Conservation (phyloP, 2,797 vertebrate species). For the Triplophysa yarkandensis region DNA sequence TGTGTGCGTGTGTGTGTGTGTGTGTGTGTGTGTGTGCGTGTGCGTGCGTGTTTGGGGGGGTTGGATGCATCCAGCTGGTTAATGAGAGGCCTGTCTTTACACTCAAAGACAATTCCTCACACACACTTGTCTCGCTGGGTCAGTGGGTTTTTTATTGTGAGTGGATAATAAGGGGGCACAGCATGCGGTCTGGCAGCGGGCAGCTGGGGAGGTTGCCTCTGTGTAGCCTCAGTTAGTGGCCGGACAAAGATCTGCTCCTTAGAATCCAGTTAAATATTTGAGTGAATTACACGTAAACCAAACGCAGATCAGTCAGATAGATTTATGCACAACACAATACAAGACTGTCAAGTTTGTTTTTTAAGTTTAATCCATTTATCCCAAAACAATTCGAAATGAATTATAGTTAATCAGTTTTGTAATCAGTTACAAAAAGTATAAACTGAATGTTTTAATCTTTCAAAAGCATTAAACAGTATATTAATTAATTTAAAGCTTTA, state of each 20-base stretch:
- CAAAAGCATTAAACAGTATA: too few species aligned
- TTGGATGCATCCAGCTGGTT: slow-evolving; percentile 46
- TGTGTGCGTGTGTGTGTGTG: not conserved
- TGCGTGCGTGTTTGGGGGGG: too few species aligned
- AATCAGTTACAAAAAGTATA: too few species aligned
- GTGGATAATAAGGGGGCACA: slow-evolving; percentile 36
- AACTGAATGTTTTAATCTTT: too few species aligned
- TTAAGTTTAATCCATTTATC: too few species aligned
- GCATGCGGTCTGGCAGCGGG: slow-evolving; percentile 36
- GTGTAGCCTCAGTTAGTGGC: slow-evolving; percentile 23
- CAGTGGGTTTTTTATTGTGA: slow-evolving; percentile 49
- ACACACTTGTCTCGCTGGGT: slow-evolving; percentile 31
- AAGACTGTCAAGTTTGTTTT: too few species aligned
- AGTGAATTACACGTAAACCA: not conserved
- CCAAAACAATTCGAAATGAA: too few species aligned
- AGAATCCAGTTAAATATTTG: slow-evolving; percentile 2
- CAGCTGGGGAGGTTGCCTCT: slow-evolving; percentile 44
- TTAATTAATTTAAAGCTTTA: too few species aligned
- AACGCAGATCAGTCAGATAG: too few species aligned
- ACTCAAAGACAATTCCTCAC: slow-evolving; percentile 18
- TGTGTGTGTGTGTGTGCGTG: slow-evolving; percentile 9
- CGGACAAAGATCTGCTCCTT: slow-evolving; percentile 26
- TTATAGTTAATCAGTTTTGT: too few species aligned
- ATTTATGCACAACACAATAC: too few species aligned
- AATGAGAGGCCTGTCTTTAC: slow-evolving; percentile 46